These are phyloP conservation scores for Tetrapedia diversipes DNA, from an alignment of 2,888 invertebrate genomes.

Conservation along the genomic window DNA sequence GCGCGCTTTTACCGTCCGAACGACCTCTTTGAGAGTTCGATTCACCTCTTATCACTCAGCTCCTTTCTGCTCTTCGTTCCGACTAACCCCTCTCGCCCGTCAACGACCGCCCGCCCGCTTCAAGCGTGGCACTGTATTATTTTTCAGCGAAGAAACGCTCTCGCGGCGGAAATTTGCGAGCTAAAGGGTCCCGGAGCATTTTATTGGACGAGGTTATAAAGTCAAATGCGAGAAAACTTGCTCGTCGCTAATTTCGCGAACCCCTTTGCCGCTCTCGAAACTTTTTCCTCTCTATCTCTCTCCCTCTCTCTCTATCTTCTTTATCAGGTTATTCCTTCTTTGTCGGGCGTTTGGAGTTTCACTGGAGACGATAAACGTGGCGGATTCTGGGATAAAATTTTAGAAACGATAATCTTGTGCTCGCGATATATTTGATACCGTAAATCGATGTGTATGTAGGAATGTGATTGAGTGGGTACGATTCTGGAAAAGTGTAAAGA, in stretches of 20 bases:
- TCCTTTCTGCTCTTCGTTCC: conserved; percentile 30
- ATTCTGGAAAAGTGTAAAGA: no score
- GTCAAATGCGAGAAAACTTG: conserved; percentile 56
- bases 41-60: conserved; percentile 66
- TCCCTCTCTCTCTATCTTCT: no score
- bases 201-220: conserved; percentile 57
- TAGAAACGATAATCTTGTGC: no score
- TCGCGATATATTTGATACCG: no score
- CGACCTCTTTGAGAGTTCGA: conserved; percentile 72
- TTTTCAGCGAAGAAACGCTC: conserved; percentile 43
- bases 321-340: conserved; percentile 28
- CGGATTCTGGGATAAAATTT: not conserved
- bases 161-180: conserved; percentile 51
- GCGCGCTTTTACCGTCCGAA: conserved; percentile 71
- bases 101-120: not conserved
- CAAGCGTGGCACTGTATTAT: conserved; percentile 44
- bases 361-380: not conserved
- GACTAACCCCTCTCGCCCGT: not conserved
- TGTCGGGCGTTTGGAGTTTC: conserved; percentile 28
- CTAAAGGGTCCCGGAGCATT: conserved; percentile 44
- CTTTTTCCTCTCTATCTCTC: not conserved
- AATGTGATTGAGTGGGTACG: no score
- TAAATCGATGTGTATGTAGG: no score
- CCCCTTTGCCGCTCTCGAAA: conserved; percentile 38
- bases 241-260: conserved; percentile 35